phyloP scores from a whole-genome alignment of 2,113 vertebrate species.

The Cettia cetti region DNA sequence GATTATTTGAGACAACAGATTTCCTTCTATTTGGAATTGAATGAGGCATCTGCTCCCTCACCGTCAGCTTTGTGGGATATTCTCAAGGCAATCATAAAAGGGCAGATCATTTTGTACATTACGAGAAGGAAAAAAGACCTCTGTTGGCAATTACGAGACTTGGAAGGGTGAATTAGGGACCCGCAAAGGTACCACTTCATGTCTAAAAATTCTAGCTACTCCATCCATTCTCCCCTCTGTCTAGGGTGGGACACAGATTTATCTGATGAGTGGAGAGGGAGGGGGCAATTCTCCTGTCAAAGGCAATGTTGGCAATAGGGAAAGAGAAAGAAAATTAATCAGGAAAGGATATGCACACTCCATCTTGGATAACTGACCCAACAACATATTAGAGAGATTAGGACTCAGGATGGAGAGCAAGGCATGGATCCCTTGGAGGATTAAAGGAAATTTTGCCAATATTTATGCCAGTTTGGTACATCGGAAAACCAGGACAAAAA shows the following conservation, averaged over 20 bases:
- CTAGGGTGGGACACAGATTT: not conserved
- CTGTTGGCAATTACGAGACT: slow-evolving; percentile 67
- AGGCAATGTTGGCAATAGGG: not conserved
- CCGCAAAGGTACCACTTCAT: slow-evolving; percentile 45
- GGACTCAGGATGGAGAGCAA: not conserved
- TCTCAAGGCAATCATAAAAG: slow-evolving; percentile 82
- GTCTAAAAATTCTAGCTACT: slow-evolving; percentile 33
- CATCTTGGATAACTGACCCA: slow-evolving; percentile 43
- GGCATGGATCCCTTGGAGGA: slow-evolving; percentile 20
- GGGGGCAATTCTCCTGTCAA: not conserved
- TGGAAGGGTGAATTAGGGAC: slow-evolving; percentile 67
- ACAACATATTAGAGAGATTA: slow-evolving; percentile 41
- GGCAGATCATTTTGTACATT: slow-evolving; percentile 77
- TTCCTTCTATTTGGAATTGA: slow-evolving; percentile 84
- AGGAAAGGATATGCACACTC: not conserved
- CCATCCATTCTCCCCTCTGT: not conserved
- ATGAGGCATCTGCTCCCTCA: slow-evolving; percentile 81
- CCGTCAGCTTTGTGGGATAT: slow-evolving; percentile 75
- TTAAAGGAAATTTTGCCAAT: slow-evolving; percentile 53
- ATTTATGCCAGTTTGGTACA: slow-evolving; percentile 52
- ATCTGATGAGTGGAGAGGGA: not conserved
- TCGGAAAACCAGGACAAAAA: slow-evolving; percentile 30
- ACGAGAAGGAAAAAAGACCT: slow-evolving; percentile 73
- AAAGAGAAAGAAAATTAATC: not conserved
- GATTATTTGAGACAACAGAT: slow-evolving; percentile 86